These are phyloP conservation scores for Odontocolon sp. DNA, from an alignment of 2,888 invertebrate genomes.

Conservation along the genomic window DNA sequence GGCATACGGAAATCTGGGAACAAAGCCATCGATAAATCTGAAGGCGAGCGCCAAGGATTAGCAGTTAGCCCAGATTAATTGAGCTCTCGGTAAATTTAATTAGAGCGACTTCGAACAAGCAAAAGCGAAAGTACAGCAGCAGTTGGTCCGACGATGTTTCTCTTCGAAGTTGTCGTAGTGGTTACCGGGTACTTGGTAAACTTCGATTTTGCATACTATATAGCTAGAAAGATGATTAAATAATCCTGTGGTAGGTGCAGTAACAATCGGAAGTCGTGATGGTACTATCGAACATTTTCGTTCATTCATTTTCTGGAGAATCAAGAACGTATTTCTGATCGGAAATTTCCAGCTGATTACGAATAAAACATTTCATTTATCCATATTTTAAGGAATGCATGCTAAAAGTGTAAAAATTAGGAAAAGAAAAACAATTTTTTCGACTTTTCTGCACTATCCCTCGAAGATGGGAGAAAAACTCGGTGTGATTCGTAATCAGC, in stretches of 20 bases:
- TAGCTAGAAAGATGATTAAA: background rate
- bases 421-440: no score
- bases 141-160: conserved; percentile 13
- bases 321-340: no score
- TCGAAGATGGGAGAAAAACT: no score
- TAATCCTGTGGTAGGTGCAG: background rate
- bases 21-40: conserved; percentile 35
- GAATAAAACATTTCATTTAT: no score
- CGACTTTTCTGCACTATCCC: no score
- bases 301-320: no score
- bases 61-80: conserved; percentile 52
- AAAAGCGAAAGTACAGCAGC: background rate
- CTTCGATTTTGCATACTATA: background rate
- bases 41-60: conserved; percentile 28
- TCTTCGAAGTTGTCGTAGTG: conserved; percentile 6
- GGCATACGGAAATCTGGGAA: background rate
- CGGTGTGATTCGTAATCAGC: no score
- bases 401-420: no score
- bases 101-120: conserved; percentile 19
- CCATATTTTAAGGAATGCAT: no score
- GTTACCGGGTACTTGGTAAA: conserved; percentile 4
- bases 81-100: conserved; percentile 53
- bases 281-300: background rate
- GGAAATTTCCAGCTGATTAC: no score
- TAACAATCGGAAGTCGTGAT: background rate